A percentile compares a stretch with the other conserved stretches of the same genome.
Conservation (phyloP, 2,113 vertebrate genomes). For the Chamaetylas fuelleborni region DNA sequence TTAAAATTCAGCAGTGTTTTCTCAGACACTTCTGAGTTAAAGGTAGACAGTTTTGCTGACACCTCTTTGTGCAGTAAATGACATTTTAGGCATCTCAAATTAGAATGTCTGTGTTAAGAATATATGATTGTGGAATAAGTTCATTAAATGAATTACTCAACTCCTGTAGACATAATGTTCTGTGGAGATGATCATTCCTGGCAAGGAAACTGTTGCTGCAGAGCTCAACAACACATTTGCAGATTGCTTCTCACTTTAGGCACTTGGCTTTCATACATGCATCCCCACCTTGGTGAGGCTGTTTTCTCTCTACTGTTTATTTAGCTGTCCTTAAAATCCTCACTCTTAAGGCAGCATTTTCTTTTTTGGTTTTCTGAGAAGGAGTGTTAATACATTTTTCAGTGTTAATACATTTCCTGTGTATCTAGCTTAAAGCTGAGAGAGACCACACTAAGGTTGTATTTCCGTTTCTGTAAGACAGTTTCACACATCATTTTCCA, state of each 20-base stretch:
- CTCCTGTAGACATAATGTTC: constrained; percentile 15
- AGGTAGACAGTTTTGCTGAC: neutral
- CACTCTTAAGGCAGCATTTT: neutral
- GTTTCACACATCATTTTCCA: neutral
- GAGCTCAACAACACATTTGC: neutral
- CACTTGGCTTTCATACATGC: neutral
- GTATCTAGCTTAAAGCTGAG: neutral
- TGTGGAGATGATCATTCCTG: neutral
- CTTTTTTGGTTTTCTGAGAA: neutral
- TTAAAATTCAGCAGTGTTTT: neutral
- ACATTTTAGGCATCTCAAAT: neutral
- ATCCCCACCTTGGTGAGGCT: neutral
- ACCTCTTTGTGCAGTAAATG: neutral
- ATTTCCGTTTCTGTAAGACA: neutral
- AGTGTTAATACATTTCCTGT: neutral
- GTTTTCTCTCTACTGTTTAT: neutral
- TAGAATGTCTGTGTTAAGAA: neutral
- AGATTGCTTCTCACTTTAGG: neutral
- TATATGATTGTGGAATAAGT: neutral
- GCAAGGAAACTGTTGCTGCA: neutral
- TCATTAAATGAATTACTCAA: neutral
- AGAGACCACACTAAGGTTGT: neutral
- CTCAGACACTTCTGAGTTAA: neutral
- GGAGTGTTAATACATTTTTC: neutral
- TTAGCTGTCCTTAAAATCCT: neutral